Base-by-base conservation (phyloP, 2,888 invertebrate species). In the Lasioglossum calceatum region DNA sequence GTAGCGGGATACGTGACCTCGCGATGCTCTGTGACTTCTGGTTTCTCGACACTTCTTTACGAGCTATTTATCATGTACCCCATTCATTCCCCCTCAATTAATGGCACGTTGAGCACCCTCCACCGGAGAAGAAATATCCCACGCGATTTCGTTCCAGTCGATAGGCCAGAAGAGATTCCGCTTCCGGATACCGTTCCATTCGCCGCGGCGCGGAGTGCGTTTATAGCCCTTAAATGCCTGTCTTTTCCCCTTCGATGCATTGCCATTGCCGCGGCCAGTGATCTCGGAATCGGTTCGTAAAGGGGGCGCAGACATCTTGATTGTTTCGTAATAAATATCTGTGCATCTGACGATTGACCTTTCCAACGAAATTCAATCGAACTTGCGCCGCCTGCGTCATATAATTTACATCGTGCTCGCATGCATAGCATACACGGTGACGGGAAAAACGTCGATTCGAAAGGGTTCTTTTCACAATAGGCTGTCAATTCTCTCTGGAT, bases 141-240 rank as follows among this genome's bases (percentile, higher is more conserved):
- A 85, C 81, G 77, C 86, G 87, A 91, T 91, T 91, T 80, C 80
- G 85, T 87, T 85, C 85, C 85, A 84, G 82, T 83, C 86, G 84
- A 90, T 82, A 87, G 80, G 73, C 79, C 87, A 84, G 84, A 61
- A 83, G 88, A 84, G 87, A 84, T 89, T 91, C 91, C 91, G 91
- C 73, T 91, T 91, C 91, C 91, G 91, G 89, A 84, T 78, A 82
- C 86, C 86, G 50, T 88, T 84, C 85, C 88, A 90, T 93, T 92
- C 87, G 87, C 83, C 32, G 32, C 32, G 32, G 32, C 32, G 36
- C 36, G 87, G 84, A 87, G 87, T 84, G 90, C 92, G 86, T 91
- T 93, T 91, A 92, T 91, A 77, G 85, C 88, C 90, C 88, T 90
- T 91, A 90, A 91, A 90, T 84, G 85, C 76, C 75, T 61, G 44